Evolutionary conservation across 1,140 invertebrate species (phyloP).

Genomic region (Calliopsis andreniformis): DNA sequence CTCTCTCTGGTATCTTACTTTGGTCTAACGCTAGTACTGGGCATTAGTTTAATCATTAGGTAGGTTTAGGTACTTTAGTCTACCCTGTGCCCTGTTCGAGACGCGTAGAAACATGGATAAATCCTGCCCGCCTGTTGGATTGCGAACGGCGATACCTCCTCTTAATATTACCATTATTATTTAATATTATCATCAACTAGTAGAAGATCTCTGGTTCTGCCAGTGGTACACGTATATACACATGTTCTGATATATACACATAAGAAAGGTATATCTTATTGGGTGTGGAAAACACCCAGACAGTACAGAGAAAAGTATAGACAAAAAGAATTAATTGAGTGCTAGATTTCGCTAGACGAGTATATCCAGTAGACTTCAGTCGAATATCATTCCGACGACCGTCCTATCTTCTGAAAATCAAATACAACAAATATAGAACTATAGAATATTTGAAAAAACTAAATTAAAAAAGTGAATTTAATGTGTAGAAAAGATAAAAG

Average conservation of each 20-base stretch:
- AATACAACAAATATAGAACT: no score
- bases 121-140: conserved; percentile 73
- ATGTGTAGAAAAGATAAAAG: no score
- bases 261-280: conserved; percentile 36
- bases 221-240: conserved; percentile 50
- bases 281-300: not conserved
- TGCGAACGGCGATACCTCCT: conserved; percentile 67
- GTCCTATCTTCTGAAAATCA: conserved; percentile 6
- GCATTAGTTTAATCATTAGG: conserved; percentile 74
- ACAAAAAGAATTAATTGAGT: conserved; percentile 60
- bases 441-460: no score
- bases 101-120: conserved; percentile 71
- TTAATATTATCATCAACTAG: conserved; percentile 52
- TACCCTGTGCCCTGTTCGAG: conserved; percentile 70
- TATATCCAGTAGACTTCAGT: conserved; percentile 67
- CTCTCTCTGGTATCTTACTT: conserved; percentile 73
- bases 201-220: conserved; percentile 59
- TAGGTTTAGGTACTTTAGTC: conserved; percentile 77
- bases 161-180: conserved; percentile 60
- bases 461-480: no score
- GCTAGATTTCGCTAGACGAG: conserved; percentile 67
- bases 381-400: conserved; percentile 49
- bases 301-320: conserved; percentile 48
- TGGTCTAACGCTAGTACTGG: conserved; percentile 69
- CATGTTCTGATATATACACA: not conserved